A percentile compares a stretch with the other conserved stretches of the same genome.
phyloP scores from a whole-genome alignment of 2,113 vertebrate species.

The Tupaia chinensis region DNA sequence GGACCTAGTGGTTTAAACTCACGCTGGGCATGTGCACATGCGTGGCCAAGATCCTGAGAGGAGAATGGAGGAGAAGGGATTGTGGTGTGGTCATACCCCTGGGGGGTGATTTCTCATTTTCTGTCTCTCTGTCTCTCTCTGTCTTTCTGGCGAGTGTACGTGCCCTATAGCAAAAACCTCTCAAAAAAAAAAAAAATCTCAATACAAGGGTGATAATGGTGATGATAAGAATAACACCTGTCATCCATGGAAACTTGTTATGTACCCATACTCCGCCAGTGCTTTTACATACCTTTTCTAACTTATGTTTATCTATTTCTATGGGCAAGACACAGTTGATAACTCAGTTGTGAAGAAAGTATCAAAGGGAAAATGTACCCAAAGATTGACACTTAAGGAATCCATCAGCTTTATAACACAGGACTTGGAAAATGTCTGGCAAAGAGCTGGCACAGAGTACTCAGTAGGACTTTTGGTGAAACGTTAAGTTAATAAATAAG shows the following conservation, averaged over 20 bases:
- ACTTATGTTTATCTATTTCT: neutral
- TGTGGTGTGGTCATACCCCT: too few relatives aligned
- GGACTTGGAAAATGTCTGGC: neutral
- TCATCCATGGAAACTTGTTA: neutral
- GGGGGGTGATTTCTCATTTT: too few relatives aligned
- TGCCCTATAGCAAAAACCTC: too few relatives aligned
- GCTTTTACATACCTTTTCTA: neutral
- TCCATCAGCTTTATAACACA: neutral
- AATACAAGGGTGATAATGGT: neutral
- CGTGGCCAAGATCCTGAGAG: too few relatives aligned
- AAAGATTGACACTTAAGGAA: conserved; percentile 18
- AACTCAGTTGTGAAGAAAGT: neutral
- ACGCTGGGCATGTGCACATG: too few relatives aligned
- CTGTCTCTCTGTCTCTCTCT: too few relatives aligned
- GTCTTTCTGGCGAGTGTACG: too few relatives aligned
- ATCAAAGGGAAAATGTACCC: neutral
- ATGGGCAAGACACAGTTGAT: neutral
- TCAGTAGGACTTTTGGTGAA: neutral
- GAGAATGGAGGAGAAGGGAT: too few relatives aligned
- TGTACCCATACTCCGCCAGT: too few relatives aligned
- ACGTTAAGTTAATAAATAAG: neutral
- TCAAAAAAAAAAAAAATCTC: too few relatives aligned
- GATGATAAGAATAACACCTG: neutral
- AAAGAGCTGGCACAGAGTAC: neutral
- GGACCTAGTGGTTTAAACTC: too few relatives aligned